These are phyloP conservation scores for Dunckerocampus dactyliophorus DNA, from an alignment of 2,113 vertebrate genomes.

Conservation along the genomic window DNA sequence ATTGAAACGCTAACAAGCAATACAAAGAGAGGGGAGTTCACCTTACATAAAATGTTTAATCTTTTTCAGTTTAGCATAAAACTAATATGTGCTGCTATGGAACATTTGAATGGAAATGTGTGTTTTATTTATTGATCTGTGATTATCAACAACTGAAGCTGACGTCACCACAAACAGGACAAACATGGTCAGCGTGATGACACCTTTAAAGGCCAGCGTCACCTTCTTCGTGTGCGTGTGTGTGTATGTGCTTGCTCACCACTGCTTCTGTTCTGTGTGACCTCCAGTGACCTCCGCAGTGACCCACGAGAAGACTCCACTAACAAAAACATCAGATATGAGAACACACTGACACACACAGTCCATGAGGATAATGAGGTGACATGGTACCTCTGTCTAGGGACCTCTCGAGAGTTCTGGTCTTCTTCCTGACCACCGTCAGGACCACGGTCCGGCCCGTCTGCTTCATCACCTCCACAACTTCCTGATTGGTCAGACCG, in stretches of 20 bases:
- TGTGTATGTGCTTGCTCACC: not conserved
- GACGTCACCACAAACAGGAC: too few relatives aligned
- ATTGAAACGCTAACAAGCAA: slow-evolving; percentile 47
- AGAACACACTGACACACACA: slow-evolving; percentile 13
- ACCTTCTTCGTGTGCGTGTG: slow-evolving; percentile 5
- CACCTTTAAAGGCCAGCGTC: too few relatives aligned
- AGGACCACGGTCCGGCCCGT: slow-evolving; percentile 81
- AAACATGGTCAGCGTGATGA: too few relatives aligned
- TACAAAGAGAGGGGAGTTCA: slow-evolving; percentile 39
- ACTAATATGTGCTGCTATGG: too few relatives aligned
- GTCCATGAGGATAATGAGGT: not conserved
- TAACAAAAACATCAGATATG: slow-evolving; percentile 36
- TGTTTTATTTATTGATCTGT: too few relatives aligned
- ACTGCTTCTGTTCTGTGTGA: not conserved
- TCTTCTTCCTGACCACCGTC: slow-evolving; percentile 79
- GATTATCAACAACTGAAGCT: too few relatives aligned
- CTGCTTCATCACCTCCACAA: slow-evolving; percentile 82
- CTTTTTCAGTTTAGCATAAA: not conserved
- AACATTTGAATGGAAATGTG: too few relatives aligned
- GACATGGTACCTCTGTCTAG: slow-evolving; percentile 73
- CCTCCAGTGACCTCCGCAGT: slow-evolving; percentile 58
- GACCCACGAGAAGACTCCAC: slow-evolving; percentile 65
- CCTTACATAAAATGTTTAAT: slow-evolving; percentile 1
- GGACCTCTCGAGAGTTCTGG: slow-evolving; percentile 52
- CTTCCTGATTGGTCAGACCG: slow-evolving; percentile 86